Conservation (phyloP, 2,888 invertebrate genomes). For the Adelphocoris suturalis region DNA sequence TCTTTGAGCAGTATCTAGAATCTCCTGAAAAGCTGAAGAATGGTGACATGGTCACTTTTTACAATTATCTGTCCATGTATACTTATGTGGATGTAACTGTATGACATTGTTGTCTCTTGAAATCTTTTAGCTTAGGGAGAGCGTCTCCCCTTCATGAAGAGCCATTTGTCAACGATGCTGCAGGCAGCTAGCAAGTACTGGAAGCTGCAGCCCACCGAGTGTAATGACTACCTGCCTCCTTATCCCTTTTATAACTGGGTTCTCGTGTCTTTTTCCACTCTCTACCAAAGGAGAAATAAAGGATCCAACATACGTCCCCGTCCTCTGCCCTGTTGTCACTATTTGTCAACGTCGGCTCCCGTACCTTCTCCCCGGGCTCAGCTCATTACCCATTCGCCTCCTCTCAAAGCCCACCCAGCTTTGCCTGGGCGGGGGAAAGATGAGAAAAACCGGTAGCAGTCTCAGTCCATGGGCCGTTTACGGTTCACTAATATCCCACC, state of each 20-base stretch:
- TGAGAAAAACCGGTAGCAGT: constrained; percentile 48
- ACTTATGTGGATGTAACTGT: no score
- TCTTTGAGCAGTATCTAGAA: no score
- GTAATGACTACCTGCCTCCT: constrained; percentile 20
- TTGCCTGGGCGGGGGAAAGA: constrained; percentile 8
- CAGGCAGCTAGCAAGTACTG: neutral
- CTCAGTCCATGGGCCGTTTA: neutral
- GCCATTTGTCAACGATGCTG: constrained; percentile 5
- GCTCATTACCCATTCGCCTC: constrained; percentile 59
- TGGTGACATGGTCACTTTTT: no score
- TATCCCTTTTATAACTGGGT: constrained; percentile 24
- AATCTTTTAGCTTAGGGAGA: no score
- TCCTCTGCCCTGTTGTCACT: constrained; percentile 55
- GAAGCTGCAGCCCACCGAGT: constrained; percentile 22
- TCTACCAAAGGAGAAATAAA: constrained; percentile 18
- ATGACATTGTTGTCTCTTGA: no score
- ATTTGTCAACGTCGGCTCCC: constrained; percentile 62
- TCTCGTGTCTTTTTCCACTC: constrained; percentile 55
- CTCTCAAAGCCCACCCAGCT: constrained; percentile 44
- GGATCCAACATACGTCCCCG: constrained; percentile 26
- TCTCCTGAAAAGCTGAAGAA: no score
- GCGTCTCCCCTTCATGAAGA: neutral
- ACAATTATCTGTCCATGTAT: no score
- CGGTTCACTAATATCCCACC: constrained; percentile 50
- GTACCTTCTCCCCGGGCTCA: neutral